A percentile compares a stretch with the other conserved stretches of the same genome.
Evolutionary conservation across 2,797 vertebrate genomes (phyloP).

Genomic region (Scolopax rusticola): DNA sequence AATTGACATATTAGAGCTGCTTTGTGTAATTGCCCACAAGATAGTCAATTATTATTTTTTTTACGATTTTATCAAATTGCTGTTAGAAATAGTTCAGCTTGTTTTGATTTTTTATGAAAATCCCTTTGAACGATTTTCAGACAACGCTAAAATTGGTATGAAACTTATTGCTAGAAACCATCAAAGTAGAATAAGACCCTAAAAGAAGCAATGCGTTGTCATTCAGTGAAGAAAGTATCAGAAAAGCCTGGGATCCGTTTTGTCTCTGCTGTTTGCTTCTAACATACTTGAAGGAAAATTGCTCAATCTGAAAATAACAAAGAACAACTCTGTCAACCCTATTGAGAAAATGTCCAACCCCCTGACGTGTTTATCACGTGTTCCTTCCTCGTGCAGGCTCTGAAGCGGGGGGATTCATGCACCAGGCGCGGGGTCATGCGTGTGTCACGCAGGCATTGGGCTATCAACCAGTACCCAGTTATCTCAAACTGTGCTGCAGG

Average conservation of each 20-base stretch:
- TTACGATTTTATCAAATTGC: neutral
- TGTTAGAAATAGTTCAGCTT: neutral
- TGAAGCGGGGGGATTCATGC: neutral
- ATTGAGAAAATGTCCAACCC: neutral
- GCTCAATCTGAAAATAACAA: neutral
- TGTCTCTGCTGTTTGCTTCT: neutral
- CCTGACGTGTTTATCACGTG: neutral
- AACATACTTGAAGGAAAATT: neutral
- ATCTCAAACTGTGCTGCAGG: neutral
- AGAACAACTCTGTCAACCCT: neutral
- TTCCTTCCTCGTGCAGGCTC: neutral
- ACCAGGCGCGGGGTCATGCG: neutral
- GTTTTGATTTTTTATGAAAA: neutral
- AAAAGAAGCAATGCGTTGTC: neutral
- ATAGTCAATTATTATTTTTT: neutral
- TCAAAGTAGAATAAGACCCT: neutral
- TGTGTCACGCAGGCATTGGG: too few relatives aligned
- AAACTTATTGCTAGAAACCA: neutral
- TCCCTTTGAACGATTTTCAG: neutral
- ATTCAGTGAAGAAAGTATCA: neutral
- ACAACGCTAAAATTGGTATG: neutral
- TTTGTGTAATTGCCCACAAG: neutral
- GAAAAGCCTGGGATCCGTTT: neutral
- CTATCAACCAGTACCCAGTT: neutral
- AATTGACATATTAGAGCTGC: neutral